Base-by-base conservation (phyloP, 2,113 vertebrate genomes). In the Siphamia tubifer region DNA sequence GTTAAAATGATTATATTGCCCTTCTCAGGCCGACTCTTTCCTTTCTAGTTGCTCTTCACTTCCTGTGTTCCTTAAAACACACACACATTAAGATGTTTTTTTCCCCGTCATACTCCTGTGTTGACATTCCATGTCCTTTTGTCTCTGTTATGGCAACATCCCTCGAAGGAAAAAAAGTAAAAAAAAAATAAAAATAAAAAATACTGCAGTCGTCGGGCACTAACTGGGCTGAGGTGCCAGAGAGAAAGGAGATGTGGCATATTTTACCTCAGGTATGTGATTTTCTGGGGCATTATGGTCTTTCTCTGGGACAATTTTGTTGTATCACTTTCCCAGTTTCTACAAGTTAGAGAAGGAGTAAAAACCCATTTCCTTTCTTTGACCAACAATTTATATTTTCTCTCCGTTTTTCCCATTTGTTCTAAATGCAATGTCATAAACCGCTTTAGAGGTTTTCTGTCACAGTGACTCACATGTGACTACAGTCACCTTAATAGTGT, bases 61-160 rank as follows among this genome's bases (percentile, higher is more conserved):
- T 81, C 52, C 68, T 71, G 65, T 70, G 20, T 30, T 24, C 68
- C 38, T 25, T 25, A 32, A 44, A 13, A 52, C 54, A 80, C 60
- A 62, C 39, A 24, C 21, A 60, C 34, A 27, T 60, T 23, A 58
- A 35, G 23, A 69, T 31, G 27, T 71, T 68, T 69, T n/a, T 39
- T 38, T 61, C 48, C 27, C 23, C 10, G n/a, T 68, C 51, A 54
- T 61, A 35, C 56, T 43, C 38, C 24, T 47, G 24, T 79, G 80
- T 73, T 83, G 63, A 82, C 69, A 73, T 66, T 82, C 66, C 20
- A 9, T 51, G 27, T 61, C 36, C 52, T 68, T 73, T 79, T 68
- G 64, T 74, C 38, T 64, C 65, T 51, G 52, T 51, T 68, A 60
- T 57, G 40, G 49, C 55, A 69, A 83, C 68, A 77, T 57, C 54